phyloP scores from a whole-genome alignment of 1,140 invertebrate genomes.

The Brachionus paranguensis region DNA sequence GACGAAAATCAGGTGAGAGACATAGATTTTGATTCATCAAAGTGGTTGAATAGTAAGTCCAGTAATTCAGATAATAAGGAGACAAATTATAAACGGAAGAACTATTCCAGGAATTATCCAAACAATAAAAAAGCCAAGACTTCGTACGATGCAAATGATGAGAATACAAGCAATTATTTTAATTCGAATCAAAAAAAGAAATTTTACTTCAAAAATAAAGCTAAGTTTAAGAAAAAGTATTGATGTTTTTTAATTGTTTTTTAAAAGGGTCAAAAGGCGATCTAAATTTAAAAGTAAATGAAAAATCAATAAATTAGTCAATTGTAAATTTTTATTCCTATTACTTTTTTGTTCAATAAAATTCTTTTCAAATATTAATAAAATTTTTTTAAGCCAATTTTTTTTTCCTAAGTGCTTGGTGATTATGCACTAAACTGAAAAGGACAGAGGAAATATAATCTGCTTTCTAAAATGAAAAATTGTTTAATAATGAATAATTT shows the following conservation, averaged over 20 bases:
- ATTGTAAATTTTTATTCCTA: neutral
- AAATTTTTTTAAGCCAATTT: neutral
- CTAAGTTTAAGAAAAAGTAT: constrained; percentile 19
- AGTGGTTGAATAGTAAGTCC: constrained; percentile 14
- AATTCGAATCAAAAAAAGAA: constrained; percentile 24
- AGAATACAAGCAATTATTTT: neutral
- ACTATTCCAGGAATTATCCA: constrained; percentile 1
- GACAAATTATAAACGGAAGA: neutral
- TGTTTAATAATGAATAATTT: no score
- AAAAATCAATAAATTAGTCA: neutral
- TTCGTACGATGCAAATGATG: neutral
- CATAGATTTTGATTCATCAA: constrained; percentile 13
- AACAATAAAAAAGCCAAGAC: constrained; percentile 26
- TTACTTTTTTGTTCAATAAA: neutral
- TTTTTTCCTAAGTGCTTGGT: neutral
- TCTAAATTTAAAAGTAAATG: neutral
- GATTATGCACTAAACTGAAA: neutral
- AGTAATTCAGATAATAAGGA: neutral
- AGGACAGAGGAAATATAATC: no score
- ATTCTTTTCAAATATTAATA: neutral
- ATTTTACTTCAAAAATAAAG: constrained; percentile 25
- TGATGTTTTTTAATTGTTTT: neutral
- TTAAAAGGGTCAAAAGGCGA: neutral
- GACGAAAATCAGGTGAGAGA: neutral
- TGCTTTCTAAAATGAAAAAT: no score